These are phyloP conservation scores for Bugula neritina DNA, from an alignment of 2,888 invertebrate species.

Conservation along the genomic window DNA sequence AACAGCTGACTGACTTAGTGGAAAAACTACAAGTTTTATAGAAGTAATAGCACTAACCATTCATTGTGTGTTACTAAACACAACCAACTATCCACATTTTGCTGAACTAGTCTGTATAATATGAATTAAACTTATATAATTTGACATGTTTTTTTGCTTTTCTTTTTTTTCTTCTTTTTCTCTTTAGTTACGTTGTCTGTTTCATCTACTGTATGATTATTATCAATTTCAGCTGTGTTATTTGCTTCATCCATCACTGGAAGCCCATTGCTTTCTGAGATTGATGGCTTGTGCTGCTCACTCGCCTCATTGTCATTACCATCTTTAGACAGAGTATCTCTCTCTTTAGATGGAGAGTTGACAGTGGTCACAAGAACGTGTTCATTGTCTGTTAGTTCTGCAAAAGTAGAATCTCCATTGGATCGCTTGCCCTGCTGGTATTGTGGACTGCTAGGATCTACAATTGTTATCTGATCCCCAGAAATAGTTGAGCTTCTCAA, in stretches of 20 bases:
- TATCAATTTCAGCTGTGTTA: no score
- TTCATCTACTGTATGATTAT: no score
- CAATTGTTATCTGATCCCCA: conserved; percentile 2
- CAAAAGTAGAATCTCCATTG: not conserved
- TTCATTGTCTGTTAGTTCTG: not conserved
- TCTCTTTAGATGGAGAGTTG: not conserved
- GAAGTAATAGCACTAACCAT: no score
- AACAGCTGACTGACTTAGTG: no score
- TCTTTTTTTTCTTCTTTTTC: not conserved
- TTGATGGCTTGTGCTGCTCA: not conserved
- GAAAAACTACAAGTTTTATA: no score
- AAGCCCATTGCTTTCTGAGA: not conserved
- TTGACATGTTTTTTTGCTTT: conserved; percentile 1
- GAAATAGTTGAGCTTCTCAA: conserved; percentile 23
- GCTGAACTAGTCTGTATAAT: no score
- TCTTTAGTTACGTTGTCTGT: not conserved
- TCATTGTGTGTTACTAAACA: no score
- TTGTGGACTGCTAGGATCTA: conserved; percentile 22
- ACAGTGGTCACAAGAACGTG: conserved; percentile 7
- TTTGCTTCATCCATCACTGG: no score
- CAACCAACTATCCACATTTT: no score
- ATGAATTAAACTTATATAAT: no score
- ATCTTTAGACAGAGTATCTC: not conserved
- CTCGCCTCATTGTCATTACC: not conserved
- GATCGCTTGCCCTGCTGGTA: not conserved